Percentiles rank a stretch among this genome's conserved stretches.
These are phyloP conservation scores for Pollenia labialis DNA, from an alignment of 2,888 invertebrate species.

Conservation along the genomic window DNA sequence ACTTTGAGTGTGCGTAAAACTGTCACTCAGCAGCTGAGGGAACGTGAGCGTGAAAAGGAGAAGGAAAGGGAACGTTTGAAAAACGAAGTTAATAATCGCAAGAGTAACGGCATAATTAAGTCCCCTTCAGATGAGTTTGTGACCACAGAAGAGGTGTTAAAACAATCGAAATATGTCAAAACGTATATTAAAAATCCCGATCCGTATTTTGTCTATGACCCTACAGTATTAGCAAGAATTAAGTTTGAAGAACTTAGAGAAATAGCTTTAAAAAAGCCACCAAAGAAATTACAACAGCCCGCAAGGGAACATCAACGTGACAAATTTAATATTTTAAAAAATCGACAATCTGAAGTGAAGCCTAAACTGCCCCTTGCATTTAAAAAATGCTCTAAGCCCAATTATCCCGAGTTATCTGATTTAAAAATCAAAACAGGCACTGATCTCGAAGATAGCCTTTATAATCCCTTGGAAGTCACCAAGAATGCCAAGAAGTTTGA, in stretches of 20 bases:
- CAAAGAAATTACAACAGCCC: constrained; percentile 75
- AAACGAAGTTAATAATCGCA: constrained; percentile 74
- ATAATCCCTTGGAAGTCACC: constrained; percentile 83
- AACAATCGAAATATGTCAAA: constrained; percentile 84
- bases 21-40: constrained; percentile 78
- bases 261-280: constrained; percentile 77
- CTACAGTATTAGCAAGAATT: constrained; percentile 81
- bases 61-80: constrained; percentile 77
- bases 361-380: constrained; percentile 78
- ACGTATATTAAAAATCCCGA: constrained; percentile 84
- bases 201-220: constrained; percentile 83
- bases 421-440: constrained; percentile 83
- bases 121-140: constrained; percentile 79
- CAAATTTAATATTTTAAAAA: constrained; percentile 77
- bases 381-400: constrained; percentile 83
- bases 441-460: constrained; percentile 80
- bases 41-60: constrained; percentile 76
- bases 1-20: constrained; percentile 79
- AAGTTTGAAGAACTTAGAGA: constrained; percentile 81
- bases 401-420: constrained; percentile 83
- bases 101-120: constrained; percentile 73
- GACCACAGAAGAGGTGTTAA: constrained; percentile 83
- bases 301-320: constrained; percentile 74
- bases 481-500: constrained; percentile 84
- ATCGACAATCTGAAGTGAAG: constrained; percentile 67